Conservation (phyloP, 2,113 vertebrate species). For the Stictonetta naevosa region DNA sequence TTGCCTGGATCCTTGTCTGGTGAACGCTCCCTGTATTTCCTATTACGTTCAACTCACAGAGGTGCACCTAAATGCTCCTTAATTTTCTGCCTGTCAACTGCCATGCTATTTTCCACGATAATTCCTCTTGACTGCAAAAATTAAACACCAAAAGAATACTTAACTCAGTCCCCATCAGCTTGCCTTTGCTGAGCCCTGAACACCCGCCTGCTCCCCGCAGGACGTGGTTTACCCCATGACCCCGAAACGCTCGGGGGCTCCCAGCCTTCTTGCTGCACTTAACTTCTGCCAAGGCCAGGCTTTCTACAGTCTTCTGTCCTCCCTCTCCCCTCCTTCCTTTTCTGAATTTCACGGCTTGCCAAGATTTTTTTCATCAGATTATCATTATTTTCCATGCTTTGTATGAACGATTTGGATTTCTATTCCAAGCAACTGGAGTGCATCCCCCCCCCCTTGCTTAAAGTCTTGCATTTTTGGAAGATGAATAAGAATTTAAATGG, state of each 20-base stretch:
- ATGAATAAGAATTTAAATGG: slow-evolving; percentile 42
- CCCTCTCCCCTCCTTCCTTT: neutral
- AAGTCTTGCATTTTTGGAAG: neutral
- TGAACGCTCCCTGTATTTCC: neutral
- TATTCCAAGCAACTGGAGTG: neutral
- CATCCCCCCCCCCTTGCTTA: neutral
- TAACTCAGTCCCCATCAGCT: neutral
- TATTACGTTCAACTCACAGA: neutral
- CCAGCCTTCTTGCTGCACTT: neutral
- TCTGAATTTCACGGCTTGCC: slow-evolving; percentile 1
- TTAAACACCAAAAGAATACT: neutral
- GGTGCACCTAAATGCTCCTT: neutral
- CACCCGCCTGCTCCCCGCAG: neutral
- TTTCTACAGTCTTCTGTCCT: neutral
- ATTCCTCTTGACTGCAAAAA: neutral
- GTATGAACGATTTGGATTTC: neutral
- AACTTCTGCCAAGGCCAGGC: neutral
- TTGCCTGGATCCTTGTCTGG: neutral
- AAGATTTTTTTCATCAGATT: neutral
- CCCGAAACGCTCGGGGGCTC: rapidly evolving
- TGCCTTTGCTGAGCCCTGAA: neutral
- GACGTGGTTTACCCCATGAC: neutral
- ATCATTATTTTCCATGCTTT: slow-evolving; percentile 47
- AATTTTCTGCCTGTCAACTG: neutral
- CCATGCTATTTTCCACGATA: neutral